Percentiles rank a stretch among this genome's conserved stretches.
Conservation (phyloP, 2,797 vertebrate genomes). For the Amblyraja radiata region DNA sequence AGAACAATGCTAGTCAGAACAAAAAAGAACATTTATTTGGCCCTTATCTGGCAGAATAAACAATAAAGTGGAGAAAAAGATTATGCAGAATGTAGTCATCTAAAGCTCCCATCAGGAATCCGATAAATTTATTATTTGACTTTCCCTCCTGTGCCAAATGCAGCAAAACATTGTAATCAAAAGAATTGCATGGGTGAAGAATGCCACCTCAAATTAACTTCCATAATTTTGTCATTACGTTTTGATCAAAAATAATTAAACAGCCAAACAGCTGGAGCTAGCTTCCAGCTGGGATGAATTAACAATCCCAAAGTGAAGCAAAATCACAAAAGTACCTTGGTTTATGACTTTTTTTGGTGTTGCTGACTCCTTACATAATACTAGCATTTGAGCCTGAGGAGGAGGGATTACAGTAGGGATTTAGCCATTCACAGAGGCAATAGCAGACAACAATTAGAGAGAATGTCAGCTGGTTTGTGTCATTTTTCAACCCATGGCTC, state of each 20-base stretch:
- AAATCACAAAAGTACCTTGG: not conserved
- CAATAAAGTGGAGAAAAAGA: not conserved
- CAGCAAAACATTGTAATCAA: not conserved
- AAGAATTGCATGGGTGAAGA: not conserved
- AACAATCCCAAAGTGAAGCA: not conserved
- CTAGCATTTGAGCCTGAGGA: not conserved
- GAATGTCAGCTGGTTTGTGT: too few species aligned
- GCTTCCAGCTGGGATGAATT: not conserved
- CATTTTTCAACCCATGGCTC: not conserved
- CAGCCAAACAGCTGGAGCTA: not conserved
- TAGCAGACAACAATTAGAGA: not conserved
- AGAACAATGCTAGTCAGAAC: not conserved
- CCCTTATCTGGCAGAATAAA: not conserved
- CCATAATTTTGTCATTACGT: not conserved
- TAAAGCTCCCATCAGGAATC: not conserved
- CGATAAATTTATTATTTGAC: not conserved
- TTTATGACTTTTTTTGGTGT: not conserved
- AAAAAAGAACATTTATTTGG: not conserved
- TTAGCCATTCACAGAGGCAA: too few species aligned
- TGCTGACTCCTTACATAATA: not conserved
- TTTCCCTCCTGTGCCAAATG: not conserved
- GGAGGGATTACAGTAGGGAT: not conserved
- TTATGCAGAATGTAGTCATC: not conserved
- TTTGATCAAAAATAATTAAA: not conserved
- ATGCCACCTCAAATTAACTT: not conserved